Evolutionary conservation across 2,113 vertebrate species (phyloP), one percentile per base, ranked within the genome.

Genomic region (Nipponia nippon): DNA sequence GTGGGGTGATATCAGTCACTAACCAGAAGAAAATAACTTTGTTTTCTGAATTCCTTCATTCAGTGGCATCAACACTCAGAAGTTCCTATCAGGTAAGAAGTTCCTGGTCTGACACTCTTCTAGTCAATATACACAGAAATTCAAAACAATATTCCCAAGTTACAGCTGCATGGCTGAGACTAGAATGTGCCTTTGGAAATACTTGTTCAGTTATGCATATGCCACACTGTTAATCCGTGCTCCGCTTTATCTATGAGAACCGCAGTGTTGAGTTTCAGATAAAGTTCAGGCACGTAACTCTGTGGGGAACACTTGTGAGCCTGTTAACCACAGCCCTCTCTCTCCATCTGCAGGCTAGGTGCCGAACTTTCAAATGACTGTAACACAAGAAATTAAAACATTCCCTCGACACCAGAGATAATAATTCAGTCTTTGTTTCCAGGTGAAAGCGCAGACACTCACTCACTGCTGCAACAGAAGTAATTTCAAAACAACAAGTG

Each of bases 241-340:
- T 30, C 22, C 6, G 18, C 21, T 87, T 61, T n/a, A 6, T 42
- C 36, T 25, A 23, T 13, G 63, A 52, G 72, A 81, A 19, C 23
- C 6, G 5, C 19, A 11, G 38, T 2, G 55, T 32, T 46, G 38
- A 27, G 65, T 7, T 82, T 75, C 65, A 36, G 69, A 10, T 26
- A 6, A 49, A 53, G 52, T 47, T 38, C 46, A 55, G 50, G 22
- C 42, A 42, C 4, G 1, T 6, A 70, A 36, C 17, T 70, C 36
- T 1, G 0, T 27, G 78, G 78, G 32, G 85, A 82, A 2, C 0
- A 1, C 10, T 4, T 14, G 11, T 0, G 4, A 73, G 40, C 0
- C 3, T 5, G 40, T 36, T 78, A 79, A 70, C 70, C 82, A 59
- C 38, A 76, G 52, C 78, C 69, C 78, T 63, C 72, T 46, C 73